These are phyloP conservation scores for Lobophora halterata DNA, from an alignment of 2,888 invertebrate species.

Conservation along the genomic window DNA sequence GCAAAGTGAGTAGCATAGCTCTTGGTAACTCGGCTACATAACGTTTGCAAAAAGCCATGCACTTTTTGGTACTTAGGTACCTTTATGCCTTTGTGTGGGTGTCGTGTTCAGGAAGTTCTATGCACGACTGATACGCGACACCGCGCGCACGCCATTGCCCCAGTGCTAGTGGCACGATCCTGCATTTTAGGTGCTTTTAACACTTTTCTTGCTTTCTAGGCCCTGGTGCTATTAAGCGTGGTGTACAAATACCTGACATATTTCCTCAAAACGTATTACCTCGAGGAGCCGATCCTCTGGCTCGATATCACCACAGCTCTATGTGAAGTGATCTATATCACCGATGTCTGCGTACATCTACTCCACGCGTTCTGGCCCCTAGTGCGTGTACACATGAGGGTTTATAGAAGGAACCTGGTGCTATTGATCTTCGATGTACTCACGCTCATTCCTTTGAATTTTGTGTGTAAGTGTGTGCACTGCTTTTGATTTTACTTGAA, in stretches of 20 bases:
- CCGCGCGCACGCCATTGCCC: too few relatives aligned
- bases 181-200: too few relatives aligned
- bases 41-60: too few relatives aligned
- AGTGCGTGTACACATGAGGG: slow-evolving; percentile 53
- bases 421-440: slow-evolving; percentile 50
- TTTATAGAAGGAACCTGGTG: slow-evolving; percentile 45
- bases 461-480: slow-evolving; percentile 61
- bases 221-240: slow-evolving; percentile 41
- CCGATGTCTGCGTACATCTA: slow-evolving; percentile 50
- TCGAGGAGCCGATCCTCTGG: slow-evolving; percentile 23
- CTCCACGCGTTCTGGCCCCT: slow-evolving; percentile 59
- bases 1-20: slow-evolving; percentile 58
- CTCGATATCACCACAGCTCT: slow-evolving; percentile 38
- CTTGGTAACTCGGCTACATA: too few relatives aligned
- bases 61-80: too few relatives aligned
- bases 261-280: slow-evolving; percentile 52
- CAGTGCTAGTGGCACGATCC: too few relatives aligned
- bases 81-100: too few relatives aligned
- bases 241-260: slow-evolving; percentile 51
- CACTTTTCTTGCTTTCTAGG: slow-evolving; percentile 43
- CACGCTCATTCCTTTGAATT: slow-evolving; percentile 45
- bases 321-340: slow-evolving; percentile 45
- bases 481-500: too few relatives aligned
- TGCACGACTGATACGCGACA: too few relatives aligned
- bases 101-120: too few relatives aligned